Conservation (phyloP, 1,140 invertebrate genomes). For the Drosophila punjabiensis region DNA sequence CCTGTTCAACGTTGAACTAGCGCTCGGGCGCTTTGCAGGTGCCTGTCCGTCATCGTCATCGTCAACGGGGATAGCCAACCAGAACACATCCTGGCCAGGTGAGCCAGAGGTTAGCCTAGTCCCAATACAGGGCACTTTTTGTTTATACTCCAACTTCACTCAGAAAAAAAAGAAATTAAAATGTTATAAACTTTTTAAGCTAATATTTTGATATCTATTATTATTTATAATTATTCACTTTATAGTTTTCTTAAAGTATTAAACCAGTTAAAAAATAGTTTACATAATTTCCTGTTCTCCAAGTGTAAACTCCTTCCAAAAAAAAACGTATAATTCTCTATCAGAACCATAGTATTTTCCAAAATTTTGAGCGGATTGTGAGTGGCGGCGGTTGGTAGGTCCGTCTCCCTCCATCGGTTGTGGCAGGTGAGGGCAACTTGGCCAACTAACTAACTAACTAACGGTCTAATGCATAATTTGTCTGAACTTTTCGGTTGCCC, state of each 20-base stretch:
- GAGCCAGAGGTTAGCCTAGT: slow-evolving; percentile 25
- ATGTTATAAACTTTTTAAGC: background rate
- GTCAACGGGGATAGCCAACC: slow-evolving; percentile 18
- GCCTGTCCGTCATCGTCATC: slow-evolving; percentile 61
- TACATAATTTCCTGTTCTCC: background rate
- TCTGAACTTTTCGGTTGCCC: slow-evolving; percentile 66
- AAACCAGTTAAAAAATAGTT: background rate
- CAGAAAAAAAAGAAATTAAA: background rate
- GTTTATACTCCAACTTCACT: background rate
- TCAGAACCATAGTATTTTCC: slow-evolving; percentile 31
- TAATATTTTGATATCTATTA: background rate
- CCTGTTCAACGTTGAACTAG: slow-evolving; percentile 44
- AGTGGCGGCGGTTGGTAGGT: slow-evolving; percentile 6
- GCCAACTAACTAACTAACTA: slow-evolving; percentile 67
- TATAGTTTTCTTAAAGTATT: background rate
- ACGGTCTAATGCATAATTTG: slow-evolving; percentile 82
- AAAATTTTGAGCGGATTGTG: slow-evolving; percentile 46
- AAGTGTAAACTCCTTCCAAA: background rate
- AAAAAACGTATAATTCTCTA: slow-evolving; percentile 48
- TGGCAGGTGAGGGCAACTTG: slow-evolving; percentile 36
- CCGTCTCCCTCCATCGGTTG: background rate
- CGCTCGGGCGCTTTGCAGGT: slow-evolving; percentile 40
- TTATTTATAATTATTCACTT: background rate
- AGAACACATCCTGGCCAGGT: slow-evolving; percentile 38
- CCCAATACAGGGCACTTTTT: slow-evolving; percentile 11